Percentiles rank a stretch among this genome's conserved stretches.
Conservation (phyloP, 2,888 invertebrate genomes). For the Zygogramma bicolorata region DNA sequence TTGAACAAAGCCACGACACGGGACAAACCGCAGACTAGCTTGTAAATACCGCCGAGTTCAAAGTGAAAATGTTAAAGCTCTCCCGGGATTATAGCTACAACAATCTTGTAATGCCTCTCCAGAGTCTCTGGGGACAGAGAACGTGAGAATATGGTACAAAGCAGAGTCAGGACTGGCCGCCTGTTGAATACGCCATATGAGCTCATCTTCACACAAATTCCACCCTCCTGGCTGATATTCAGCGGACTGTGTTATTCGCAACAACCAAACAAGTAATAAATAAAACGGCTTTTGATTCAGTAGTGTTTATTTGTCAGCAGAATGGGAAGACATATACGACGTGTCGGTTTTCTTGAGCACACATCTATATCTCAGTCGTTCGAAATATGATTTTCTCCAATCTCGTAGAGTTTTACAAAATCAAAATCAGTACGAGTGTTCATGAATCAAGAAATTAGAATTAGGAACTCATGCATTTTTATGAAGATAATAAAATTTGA, state of each 20-base stretch:
- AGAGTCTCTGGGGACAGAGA: constrained; percentile 58
- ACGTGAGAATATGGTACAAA: constrained; percentile 61
- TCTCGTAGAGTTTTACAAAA: no score
- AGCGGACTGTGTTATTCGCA: neutral
- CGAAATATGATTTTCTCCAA: no score
- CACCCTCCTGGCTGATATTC: neutral
- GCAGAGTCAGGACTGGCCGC: constrained; percentile 60
- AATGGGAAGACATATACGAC: no score
- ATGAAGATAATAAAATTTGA: no score
- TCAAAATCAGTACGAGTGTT: no score
- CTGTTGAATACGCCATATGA: constrained; percentile 56
- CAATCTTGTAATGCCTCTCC: constrained; percentile 62
- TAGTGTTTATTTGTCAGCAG: no score
- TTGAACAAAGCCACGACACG: constrained; percentile 43
- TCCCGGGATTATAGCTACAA: constrained; percentile 63
- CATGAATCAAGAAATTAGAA: no score
- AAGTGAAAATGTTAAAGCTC: constrained; percentile 63
- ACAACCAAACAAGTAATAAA: neutral
- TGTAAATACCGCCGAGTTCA: constrained; percentile 57
- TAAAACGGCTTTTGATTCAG: no score
- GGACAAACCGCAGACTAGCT: constrained; percentile 56
- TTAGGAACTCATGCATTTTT: no score
- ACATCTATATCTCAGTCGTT: no score
- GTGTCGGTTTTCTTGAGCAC: no score
- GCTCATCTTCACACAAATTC: constrained; percentile 1